A percentile compares a stretch with the other conserved stretches of the same genome.
phyloP scores from a whole-genome alignment of 64 coral and sea anemone genomes.

The Cladopsammia gracilis region DNA sequence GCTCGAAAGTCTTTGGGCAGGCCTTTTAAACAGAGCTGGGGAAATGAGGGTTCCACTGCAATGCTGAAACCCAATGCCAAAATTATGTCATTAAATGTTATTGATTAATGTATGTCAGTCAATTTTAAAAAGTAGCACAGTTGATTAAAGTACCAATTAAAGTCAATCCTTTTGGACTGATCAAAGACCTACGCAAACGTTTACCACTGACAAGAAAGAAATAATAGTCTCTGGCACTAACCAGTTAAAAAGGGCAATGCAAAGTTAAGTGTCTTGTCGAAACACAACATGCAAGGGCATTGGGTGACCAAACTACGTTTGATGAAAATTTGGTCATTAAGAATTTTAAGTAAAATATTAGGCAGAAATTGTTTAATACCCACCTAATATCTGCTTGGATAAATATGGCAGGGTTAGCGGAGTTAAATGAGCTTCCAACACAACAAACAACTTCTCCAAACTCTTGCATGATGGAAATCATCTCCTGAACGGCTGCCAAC shows the following conservation, averaged over 20 bases:
- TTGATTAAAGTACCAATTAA: no score
- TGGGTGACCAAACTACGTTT: not conserved
- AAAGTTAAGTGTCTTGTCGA: not conserved
- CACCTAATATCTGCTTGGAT: conserved; percentile 97
- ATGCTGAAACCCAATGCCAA: conserved; percentile 66
- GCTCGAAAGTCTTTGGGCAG: conserved; percentile 88
- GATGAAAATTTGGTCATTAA: not conserved
- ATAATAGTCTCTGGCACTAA: not conserved
- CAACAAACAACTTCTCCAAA: conserved; percentile 96
- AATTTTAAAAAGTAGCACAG: no score
- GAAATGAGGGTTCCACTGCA: conserved; percentile 90
- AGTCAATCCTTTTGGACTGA: no score
- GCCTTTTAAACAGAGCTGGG: conserved; percentile 96
- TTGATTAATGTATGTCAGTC: no score
- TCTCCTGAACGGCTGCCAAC: conserved; percentile 88
- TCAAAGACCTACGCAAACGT: not conserved
- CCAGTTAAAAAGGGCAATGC: not conserved
- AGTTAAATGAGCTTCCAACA: conserved; percentile 94
- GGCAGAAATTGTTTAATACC: not conserved
- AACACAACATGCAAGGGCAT: no score
- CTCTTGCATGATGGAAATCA: conserved; percentile 99
- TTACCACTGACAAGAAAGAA: not conserved
- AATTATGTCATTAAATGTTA: not conserved
- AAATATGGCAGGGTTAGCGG: conserved; percentile 86
- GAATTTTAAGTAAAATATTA: not conserved